Evolutionary conservation across 2,888 invertebrate genomes (phyloP).

Genomic region (Clanis bilineata): DNA sequence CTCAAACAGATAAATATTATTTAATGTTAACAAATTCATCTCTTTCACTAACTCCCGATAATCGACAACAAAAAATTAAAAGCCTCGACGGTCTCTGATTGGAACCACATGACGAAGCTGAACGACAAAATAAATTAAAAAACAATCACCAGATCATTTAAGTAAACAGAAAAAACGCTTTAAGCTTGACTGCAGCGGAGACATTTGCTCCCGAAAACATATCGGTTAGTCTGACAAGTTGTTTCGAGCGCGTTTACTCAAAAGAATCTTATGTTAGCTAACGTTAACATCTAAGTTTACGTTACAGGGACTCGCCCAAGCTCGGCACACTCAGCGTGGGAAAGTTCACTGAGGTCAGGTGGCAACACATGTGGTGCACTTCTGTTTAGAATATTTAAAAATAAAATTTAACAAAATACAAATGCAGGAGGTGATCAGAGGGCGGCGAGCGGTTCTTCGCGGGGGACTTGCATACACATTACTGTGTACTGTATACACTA

Average conservation of each 20-base stretch:
- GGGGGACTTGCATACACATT: slow-evolving; percentile 57
- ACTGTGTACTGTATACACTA: too few relatives aligned
- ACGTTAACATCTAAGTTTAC: slow-evolving; percentile 60
- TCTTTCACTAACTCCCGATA: slow-evolving; percentile 38
- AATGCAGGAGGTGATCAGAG: slow-evolving; percentile 56
- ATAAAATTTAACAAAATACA: slow-evolving; percentile 74
- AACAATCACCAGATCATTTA: slow-evolving; percentile 80
- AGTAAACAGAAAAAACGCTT: slow-evolving; percentile 75
- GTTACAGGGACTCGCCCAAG: slow-evolving; percentile 56
- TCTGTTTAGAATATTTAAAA: slow-evolving; percentile 73
- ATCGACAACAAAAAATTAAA: slow-evolving; percentile 66
- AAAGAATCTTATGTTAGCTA: slow-evolving; percentile 45
- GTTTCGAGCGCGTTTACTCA: slow-evolving; percentile 46
- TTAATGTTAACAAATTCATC: slow-evolving; percentile 10
- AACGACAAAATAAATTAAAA: slow-evolving; percentile 79
- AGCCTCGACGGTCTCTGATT: slow-evolving; percentile 67
- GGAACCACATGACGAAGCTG: slow-evolving; percentile 77
- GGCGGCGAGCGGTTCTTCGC: slow-evolving; percentile 53
- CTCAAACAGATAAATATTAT: slow-evolving; percentile 2
- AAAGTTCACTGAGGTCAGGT: slow-evolving; percentile 78
- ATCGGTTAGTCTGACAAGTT: slow-evolving; percentile 39
- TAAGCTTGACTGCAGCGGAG: slow-evolving; percentile 65
- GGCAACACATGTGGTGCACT: slow-evolving; percentile 76
- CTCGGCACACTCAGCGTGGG: slow-evolving; percentile 63
- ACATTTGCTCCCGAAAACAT: slow-evolving; percentile 72